Evolutionary conservation across 2,113 vertebrate genomes (phyloP).

Genomic region (Amphiprion percula): DNA sequence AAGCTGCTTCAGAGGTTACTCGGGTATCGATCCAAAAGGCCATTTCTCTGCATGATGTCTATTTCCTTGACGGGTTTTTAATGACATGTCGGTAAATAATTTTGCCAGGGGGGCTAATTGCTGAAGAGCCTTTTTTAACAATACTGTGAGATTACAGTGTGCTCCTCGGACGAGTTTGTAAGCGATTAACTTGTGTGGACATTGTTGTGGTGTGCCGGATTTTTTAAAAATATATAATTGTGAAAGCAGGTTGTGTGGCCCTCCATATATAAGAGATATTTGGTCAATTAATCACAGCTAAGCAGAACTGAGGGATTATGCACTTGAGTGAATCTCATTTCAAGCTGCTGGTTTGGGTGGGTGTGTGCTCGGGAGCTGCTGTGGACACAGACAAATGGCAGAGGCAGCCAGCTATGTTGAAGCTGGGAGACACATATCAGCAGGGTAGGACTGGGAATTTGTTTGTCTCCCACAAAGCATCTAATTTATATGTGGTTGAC

Average conservation of each 20-base stretch:
- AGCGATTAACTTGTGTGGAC: conserved; percentile 27
- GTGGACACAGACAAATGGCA: conserved; percentile 75
- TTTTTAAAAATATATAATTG: conserved; percentile 15
- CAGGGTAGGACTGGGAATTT: conserved; percentile 45
- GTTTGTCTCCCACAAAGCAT: conserved; percentile 49
- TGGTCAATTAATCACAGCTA: conserved; percentile 82
- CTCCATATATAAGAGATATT: conserved; percentile 66
- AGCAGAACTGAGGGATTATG: conserved; percentile 80
- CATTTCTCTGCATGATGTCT: conserved; percentile 71
- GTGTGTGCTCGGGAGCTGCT: conserved; percentile 39
- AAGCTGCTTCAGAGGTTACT: conserved; percentile 66
- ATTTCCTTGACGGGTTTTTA: conserved; percentile 69
- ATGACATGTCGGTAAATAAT: conserved; percentile 73
- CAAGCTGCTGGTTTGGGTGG: conserved; percentile 74
- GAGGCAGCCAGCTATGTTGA: conserved; percentile 54
- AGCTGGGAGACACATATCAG: conserved; percentile 60
- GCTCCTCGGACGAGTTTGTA: conserved; percentile 23
- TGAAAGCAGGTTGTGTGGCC: conserved; percentile 45
- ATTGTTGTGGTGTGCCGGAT: conserved; percentile 10
- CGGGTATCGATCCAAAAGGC: conserved; percentile 71
- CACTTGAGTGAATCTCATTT: conserved; percentile 83
- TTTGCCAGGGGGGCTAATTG: conserved; percentile 63
- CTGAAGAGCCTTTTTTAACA: conserved; percentile 42
- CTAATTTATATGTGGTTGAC: conserved; percentile 63
- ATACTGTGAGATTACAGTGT: conserved; percentile 48